Base-by-base conservation (phyloP, 1,140 invertebrate species). In the Orchesella cincta region DNA sequence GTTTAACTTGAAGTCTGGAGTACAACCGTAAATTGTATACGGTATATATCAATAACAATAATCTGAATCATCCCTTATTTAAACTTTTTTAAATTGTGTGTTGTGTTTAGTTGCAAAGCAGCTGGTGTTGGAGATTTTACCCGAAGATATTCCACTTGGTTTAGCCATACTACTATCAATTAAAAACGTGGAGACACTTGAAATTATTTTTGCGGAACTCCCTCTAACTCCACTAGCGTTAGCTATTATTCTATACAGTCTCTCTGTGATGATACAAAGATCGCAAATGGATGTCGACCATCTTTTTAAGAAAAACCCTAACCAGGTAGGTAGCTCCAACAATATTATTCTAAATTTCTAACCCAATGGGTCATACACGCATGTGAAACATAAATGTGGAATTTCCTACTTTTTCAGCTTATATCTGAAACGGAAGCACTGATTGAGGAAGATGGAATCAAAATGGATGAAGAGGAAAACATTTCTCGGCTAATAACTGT, bases 161-260 rank as follows among this genome's bases (percentile, higher is more conserved):
- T 36, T 80, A 1, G 54, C 76, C 20, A 76, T 80, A 64, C 73
- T 78, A 31, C n/a, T 18, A 31, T 73, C 76, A 29, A 62, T 78
- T 36, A 73, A 77, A 34, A 70, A 75, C 39, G 83, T 23, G 86
- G 87, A 86, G 81, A 83, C 76, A 81, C 85, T 16, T 8, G 12
- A 26, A 23, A 14, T 8, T 26, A 23, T 64, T 23, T 29, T 64
- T 23, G 5, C 14, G 20, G 28, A 64, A 26, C 14, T 64, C 23
- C 57, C 57, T 26, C 5, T 12, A 26, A 64, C 12, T 16, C 57
- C 57, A 16, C 8, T 64, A 23, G 5, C 57, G 8, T 14, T 23
- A 14, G 28, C n/a, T 29, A 23, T 64, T 5, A 26, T 64, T 12
- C 20, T 64, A 12, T 64, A 64, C 57, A 23, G 8, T 16, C 28